These are phyloP conservation scores for Dryobota labecula DNA, from an alignment of 2,888 invertebrate species.

Conservation along the genomic window DNA sequence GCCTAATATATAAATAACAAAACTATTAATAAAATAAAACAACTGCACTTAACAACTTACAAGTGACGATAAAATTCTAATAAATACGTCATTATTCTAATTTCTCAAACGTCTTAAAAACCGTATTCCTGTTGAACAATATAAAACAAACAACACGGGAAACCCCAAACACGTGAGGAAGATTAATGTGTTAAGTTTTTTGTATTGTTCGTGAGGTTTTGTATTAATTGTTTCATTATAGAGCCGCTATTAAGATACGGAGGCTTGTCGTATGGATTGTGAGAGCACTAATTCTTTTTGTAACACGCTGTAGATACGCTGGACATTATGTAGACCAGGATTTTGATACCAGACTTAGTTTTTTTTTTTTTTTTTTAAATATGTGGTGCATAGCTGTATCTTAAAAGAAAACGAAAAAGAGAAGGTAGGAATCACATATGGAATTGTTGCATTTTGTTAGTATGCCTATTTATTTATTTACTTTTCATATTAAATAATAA, in stretches of 20 bases:
- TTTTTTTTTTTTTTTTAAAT: no score
- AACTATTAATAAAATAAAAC: conserved; percentile 39
- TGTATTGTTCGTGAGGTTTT: conserved; percentile 68
- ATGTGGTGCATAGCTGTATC: no score
- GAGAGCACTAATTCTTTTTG: conserved; percentile 64
- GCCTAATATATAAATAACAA: no score
- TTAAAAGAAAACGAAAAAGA: no score
- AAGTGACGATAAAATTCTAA: conserved; percentile 69
- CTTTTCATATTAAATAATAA: no score
- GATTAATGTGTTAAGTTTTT: conserved; percentile 76
- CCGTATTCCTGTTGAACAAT: conserved; percentile 79
- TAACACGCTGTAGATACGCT: conserved; percentile 59
- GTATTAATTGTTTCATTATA: conserved; percentile 86
- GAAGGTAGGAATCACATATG: no score
- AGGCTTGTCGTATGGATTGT: conserved; percentile 66
- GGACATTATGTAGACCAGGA: conserved; percentile 41
- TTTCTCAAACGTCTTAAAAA: conserved; percentile 72
- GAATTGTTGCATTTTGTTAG: no score
- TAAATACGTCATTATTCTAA: conserved; percentile 70
- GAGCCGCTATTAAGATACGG: conserved; percentile 79
- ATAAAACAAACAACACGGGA: conserved; percentile 82
- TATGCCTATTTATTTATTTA: no score
- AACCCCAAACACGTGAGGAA: conserved; percentile 81
- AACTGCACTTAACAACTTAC: conserved; percentile 37
- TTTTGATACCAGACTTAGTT: no score